Conservation (phyloP, 2,797 vertebrate species). For the Urocyon cinereoargenteus region DNA sequence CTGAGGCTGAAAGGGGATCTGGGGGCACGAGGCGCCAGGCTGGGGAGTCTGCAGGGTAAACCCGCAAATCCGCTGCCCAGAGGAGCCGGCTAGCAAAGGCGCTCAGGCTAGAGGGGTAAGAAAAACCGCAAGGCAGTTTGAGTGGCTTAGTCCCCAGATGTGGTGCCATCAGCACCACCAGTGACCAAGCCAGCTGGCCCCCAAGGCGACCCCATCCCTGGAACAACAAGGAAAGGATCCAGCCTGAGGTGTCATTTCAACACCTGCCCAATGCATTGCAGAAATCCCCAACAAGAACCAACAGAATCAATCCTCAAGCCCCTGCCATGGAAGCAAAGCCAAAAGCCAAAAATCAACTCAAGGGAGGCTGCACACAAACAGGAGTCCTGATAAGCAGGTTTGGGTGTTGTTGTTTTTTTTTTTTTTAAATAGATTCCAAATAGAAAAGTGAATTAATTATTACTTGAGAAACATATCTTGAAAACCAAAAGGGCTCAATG, state of each 20-base stretch:
- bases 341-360: rapidly evolving
- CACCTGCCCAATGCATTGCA: rapidly evolving
- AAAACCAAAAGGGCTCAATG: not conserved
- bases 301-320: rapidly evolving
- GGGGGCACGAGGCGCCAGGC: not conserved
- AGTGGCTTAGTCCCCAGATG: not conserved
- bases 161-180: not conserved
- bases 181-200: not conserved
- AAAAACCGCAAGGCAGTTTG: rapidly evolving
- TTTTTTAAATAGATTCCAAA: not conserved
- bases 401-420: not conserved
- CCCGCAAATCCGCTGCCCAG: too few relatives aligned
- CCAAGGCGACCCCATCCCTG: rapidly evolving
- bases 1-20: too few relatives aligned
- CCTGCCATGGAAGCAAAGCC: not conserved
- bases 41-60: rapidly evolving
- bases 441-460: not conserved
- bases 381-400: not conserved
- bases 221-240: rapidly evolving
- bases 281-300: rapidly evolving
- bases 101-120: rapidly evolving
- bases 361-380: rapidly evolving
- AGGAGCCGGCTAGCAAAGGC: rapidly evolving
- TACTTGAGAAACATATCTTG: not conserved
- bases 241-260: rapidly evolving